A percentile compares a stretch with the other conserved stretches of the same genome.
These are phyloP conservation scores for Carassius carassius DNA, from an alignment of 2,113 vertebrate genomes.

Conservation along the genomic window DNA sequence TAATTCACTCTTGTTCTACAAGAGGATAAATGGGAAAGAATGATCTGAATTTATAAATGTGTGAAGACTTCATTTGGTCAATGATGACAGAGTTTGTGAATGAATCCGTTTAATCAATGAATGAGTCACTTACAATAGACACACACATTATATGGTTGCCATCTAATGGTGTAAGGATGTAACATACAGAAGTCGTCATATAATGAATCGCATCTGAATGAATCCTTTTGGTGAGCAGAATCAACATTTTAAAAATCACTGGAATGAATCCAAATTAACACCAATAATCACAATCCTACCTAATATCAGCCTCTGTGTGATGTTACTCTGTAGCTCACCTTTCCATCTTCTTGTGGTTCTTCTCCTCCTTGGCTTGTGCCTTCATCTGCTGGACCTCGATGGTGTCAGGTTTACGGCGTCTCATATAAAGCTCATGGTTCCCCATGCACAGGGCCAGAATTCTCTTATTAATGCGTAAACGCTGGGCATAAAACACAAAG, in stretches of 20 bases:
- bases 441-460: slow-evolving; percentile 98
- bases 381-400: slow-evolving; percentile 99
- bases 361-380: slow-evolving; percentile 95
- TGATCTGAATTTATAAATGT: neutral
- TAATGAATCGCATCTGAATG: neutral
- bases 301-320: neutral
- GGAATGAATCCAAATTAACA: neutral
- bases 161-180: neutral
- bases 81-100: neutral
- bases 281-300: neutral
- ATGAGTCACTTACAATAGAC: neutral
- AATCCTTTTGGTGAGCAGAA: neutral
- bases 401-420: slow-evolving; percentile 94
- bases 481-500: slow-evolving; percentile 96
- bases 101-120: neutral
- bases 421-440: slow-evolving; percentile 99
- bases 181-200: neutral
- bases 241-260: neutral
- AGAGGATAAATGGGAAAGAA: neutral
- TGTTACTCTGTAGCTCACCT: slow-evolving; percentile 69
- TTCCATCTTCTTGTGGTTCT: slow-evolving; percentile 92
- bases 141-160: neutral
- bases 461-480: slow-evolving; percentile 96
- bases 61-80: neutral
- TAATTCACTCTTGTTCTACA: neutral